phyloP scores from a whole-genome alignment of 1,140 invertebrate genomes.

The Cydia strobilella region DNA sequence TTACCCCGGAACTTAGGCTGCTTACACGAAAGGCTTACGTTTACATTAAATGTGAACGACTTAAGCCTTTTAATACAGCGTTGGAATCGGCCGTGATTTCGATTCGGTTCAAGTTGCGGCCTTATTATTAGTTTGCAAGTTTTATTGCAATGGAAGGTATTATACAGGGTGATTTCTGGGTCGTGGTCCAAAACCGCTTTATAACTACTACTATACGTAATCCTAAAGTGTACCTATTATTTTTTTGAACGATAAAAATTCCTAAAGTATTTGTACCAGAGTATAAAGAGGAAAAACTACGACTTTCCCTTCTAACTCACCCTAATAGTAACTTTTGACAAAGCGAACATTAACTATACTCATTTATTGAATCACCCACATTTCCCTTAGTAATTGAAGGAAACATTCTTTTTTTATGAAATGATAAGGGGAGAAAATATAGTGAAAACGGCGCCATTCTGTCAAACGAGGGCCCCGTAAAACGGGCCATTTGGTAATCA shows the following conservation, averaged over 20 bases:
- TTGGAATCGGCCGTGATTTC: conserved; percentile 9
- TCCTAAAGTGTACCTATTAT: no score
- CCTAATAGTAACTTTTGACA: not conserved
- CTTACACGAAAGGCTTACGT: not conserved
- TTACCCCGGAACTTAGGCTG: conserved; percentile 7
- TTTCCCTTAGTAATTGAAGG: conserved; percentile 25
- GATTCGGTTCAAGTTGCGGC: conserved; percentile 5
- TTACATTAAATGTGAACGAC: not conserved
- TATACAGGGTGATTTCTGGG: no score
- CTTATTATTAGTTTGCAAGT: conserved; percentile 24
- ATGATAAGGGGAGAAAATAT: conserved; percentile 24
- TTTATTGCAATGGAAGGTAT: not conserved
- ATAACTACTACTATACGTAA: no score
- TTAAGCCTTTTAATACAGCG: not conserved
- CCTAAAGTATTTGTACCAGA: no score
- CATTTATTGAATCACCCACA: not conserved
- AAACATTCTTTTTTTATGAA: conserved; percentile 25
- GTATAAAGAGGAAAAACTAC: not conserved
- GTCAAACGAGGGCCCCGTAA: conserved; percentile 15
- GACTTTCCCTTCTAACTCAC: not conserved
- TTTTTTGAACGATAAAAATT: no score
- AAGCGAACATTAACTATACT: not conserved
- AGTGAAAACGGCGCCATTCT: conserved; percentile 24
- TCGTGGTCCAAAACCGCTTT: no score
- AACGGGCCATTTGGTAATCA: conserved; percentile 25